phyloP scores from a whole-genome alignment of 2,888 invertebrate genomes.

The Panopea generosa region DNA sequence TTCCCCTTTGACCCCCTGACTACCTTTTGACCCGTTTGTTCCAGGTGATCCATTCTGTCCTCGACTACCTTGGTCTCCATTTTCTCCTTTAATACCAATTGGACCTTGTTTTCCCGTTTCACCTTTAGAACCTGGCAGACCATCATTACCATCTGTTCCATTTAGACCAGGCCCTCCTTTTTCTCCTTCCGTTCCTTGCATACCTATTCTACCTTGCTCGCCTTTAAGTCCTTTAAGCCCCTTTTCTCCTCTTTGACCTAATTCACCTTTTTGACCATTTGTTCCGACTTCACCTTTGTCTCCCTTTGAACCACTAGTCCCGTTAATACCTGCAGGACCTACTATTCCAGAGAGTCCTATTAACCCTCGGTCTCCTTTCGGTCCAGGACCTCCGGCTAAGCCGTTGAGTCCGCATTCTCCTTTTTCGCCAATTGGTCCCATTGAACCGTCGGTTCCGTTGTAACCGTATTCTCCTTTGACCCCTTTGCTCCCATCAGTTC shows the following conservation, averaged over 20 bases:
- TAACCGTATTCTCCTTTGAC: too few relatives aligned
- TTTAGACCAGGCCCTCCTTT: not conserved
- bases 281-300: conserved; percentile 21
- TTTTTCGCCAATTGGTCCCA: conserved; percentile 21
- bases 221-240: conserved; percentile 42
- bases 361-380: conserved; percentile 3
- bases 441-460: conserved; percentile 9
- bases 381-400: conserved; percentile 22
- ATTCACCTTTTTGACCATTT: too few relatives aligned
- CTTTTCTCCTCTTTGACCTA: conserved; percentile 14
- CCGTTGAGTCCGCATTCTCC: conserved; percentile 25
- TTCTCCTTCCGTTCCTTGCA: not conserved
- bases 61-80: too few relatives aligned
- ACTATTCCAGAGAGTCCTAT: conserved; percentile 18
- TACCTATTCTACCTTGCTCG: not conserved
- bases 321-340: conserved; percentile 8
- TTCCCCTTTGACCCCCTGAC: conserved; percentile 19
- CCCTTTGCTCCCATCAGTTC: too few relatives aligned
- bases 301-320: conserved; percentile 8
- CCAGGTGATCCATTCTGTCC: not conserved
- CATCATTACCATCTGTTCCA: too few relatives aligned
- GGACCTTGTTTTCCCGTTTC: conserved; percentile 10
- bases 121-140: conserved; percentile 40
- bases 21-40: conserved; percentile 16
- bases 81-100: too few relatives aligned